phyloP scores from a whole-genome alignment of 2,888 invertebrate genomes.

The Leptopilina syphax region DNA sequence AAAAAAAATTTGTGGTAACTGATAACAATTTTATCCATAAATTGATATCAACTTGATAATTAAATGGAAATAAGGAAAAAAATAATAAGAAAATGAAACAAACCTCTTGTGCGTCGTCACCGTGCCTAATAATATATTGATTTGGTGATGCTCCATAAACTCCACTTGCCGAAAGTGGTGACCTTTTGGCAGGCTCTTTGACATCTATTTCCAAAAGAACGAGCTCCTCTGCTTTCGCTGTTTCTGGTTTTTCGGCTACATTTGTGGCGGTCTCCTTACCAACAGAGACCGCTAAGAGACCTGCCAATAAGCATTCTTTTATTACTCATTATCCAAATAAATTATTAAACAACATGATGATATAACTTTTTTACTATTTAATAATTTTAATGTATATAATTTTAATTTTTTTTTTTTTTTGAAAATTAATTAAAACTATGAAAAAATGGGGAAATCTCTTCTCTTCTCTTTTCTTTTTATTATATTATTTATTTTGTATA shows the following conservation, averaged over 20 bases:
- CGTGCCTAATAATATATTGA: conserved; percentile 71
- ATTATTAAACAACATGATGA: no score
- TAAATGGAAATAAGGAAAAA: no score
- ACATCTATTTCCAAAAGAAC: conserved; percentile 72
- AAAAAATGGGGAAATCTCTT: no score
- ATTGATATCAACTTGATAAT: no score
- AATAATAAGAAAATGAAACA: conserved; percentile 11
- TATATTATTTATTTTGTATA: no score
- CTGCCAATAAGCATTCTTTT: conserved; percentile 53
- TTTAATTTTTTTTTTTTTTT: no score
- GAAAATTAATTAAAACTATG: no score
- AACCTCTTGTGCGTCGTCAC: conserved; percentile 72
- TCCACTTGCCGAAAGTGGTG: conserved; percentile 67
- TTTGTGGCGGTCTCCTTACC: conserved; percentile 65
- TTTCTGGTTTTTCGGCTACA: conserved; percentile 60
- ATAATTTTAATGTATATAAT: no score
- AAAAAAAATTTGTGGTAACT: no score
- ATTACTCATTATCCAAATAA: background rate
- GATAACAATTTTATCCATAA: no score
- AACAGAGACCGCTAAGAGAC: conserved; percentile 71
- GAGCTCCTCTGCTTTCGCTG: conserved; percentile 66
- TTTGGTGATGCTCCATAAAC: conserved; percentile 70
- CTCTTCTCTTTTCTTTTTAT: no score
- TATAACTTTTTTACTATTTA: no score
- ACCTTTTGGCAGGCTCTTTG: conserved; percentile 72